A percentile compares a stretch with the other conserved stretches of the same genome.
These are phyloP conservation scores for Micromys minutus DNA, from an alignment of 2,113 vertebrate genomes.

Conservation along the genomic window DNA sequence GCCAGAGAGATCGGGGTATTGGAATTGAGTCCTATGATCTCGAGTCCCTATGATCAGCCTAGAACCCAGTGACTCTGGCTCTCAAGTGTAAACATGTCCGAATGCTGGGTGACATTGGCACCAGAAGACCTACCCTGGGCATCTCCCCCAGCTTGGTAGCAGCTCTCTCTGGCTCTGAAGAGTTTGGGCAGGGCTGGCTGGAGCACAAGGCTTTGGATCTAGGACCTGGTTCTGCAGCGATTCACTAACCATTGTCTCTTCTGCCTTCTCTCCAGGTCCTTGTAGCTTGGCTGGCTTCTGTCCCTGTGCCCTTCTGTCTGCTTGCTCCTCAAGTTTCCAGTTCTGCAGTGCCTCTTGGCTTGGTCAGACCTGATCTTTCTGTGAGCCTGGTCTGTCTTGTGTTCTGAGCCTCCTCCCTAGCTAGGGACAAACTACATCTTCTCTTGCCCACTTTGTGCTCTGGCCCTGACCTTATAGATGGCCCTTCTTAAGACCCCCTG, in stretches of 20 bases:
- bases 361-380: neutral
- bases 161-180: neutral
- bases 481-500: too few relatives aligned
- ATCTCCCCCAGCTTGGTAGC: neutral
- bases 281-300: neutral
- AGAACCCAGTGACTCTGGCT: neutral
- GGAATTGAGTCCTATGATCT: too few relatives aligned
- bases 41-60: neutral
- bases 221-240: fast-evolving
- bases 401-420: neutral
- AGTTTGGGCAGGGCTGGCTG: neutral
- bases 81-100: neutral
- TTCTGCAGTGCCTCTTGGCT: fast-evolving
- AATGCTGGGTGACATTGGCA: neutral
- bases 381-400: neutral
- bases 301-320: neutral
- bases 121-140: neutral
- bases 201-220: too few relatives aligned
- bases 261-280: neutral
- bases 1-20: neutral
- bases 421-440: neutral
- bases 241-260: too few relatives aligned
- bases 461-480: neutral
- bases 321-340: neutral
- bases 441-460: neutral